These are phyloP conservation scores for Trichomycterus rosablanca DNA, from an alignment of 2,113 vertebrate species.

Conservation along the genomic window DNA sequence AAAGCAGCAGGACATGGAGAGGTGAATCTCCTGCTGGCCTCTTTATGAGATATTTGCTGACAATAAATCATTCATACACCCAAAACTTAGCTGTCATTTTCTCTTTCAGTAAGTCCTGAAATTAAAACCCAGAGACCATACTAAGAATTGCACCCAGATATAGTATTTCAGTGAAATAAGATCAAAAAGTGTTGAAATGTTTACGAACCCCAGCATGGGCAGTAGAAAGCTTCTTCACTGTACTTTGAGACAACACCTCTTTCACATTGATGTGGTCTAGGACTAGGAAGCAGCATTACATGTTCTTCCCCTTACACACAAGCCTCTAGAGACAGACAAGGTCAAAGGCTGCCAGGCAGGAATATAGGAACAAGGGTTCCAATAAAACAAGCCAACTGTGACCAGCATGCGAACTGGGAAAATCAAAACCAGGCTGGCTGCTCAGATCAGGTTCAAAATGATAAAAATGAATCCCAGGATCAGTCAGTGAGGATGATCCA, in stretches of 20 bases:
- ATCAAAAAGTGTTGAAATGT: not conserved
- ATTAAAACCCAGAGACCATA: not conserved
- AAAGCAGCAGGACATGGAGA: conserved; percentile 17
- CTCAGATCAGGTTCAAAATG: conserved; percentile 64
- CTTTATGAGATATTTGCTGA: conserved; percentile 1
- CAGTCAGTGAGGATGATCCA: conserved; percentile 47
- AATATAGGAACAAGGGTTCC: conserved; percentile 74
- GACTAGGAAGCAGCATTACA: conserved; percentile 13
- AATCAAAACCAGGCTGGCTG: conserved; percentile 75
- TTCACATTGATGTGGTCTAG: conserved; percentile 14
- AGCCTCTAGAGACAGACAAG: conserved; percentile 70
- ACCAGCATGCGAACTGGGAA: conserved; percentile 57
- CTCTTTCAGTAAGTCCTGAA: not conserved
- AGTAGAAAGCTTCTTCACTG: conserved; percentile 38
- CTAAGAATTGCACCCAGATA: not conserved
- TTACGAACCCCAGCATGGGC: not conserved
- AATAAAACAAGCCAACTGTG: conserved; percentile 75
- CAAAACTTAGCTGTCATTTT: conserved; percentile 1
- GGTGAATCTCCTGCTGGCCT: conserved; percentile 19
- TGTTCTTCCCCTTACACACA: conserved; percentile 48
- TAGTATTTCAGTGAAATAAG: not conserved
- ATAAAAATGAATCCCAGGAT: conserved; percentile 73
- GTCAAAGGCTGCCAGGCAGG: conserved; percentile 63
- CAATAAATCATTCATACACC: conserved; percentile 1
- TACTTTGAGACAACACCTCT: conserved; percentile 9